Conservation (phyloP, 2,113 vertebrate species). For the Albula goreensis region DNA sequence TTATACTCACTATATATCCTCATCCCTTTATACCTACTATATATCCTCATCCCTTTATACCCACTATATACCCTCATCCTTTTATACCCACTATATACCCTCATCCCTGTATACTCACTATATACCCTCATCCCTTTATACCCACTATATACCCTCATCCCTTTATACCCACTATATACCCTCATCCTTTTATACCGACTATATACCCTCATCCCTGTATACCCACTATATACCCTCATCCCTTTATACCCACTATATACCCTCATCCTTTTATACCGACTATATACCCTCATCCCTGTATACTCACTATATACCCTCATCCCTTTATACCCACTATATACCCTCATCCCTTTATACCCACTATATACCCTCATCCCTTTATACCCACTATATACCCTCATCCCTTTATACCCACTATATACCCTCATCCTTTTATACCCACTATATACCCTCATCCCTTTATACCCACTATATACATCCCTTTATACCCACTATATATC, state of each 20-base stretch:
- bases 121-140: not conserved
- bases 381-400: no score
- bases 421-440: no score
- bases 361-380: no score
- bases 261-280: not conserved
- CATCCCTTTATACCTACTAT: no score
- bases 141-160: not conserved
- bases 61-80: no score
- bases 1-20: no score
- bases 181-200: not conserved
- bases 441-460: no score
- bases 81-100: no score
- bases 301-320: not conserved
- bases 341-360: not conserved
- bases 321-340: not conserved
- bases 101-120: no score
- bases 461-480: not conserved
- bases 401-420: fast-evolving
- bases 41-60: no score
- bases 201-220: not conserved
- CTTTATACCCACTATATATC: not conserved
- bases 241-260: not conserved
- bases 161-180: no score
- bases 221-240: not conserved
- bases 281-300: not conserved